phyloP scores from a whole-genome alignment of 2,888 invertebrate species.

The Clepsis dumicolana region DNA sequence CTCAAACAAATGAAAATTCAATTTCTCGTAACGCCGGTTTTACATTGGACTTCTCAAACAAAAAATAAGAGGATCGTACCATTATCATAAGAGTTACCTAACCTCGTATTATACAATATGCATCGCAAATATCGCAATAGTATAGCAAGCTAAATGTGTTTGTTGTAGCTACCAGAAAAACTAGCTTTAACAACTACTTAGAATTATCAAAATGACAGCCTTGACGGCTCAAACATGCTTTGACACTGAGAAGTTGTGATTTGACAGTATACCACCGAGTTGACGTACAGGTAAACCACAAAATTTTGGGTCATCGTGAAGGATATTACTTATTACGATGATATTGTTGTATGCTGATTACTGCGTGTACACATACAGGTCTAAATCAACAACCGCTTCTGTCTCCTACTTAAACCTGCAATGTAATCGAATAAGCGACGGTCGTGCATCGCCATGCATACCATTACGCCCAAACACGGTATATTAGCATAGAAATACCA shows the following conservation, averaged over 20 bases:
- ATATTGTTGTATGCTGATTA: too few relatives aligned
- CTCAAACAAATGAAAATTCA: not conserved
- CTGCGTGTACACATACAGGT: not conserved
- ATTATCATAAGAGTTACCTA: conserved; percentile 33
- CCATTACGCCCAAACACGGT: conserved; percentile 62
- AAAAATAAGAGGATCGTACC: conserved; percentile 21
- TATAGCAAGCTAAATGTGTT: conserved; percentile 37
- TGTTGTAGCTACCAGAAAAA: conserved; percentile 41
- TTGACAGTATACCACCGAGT: not conserved
- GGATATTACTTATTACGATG: not conserved
- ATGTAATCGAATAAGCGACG: conserved; percentile 52
- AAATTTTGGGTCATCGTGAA: not conserved
- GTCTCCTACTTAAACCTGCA: conserved; percentile 33
- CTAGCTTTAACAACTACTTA: conserved; percentile 8
- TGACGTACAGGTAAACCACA: not conserved
- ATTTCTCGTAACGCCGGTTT: not conserved
- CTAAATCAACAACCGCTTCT: conserved; percentile 7
- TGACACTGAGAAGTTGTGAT: not conserved
- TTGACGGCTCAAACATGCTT: conserved; percentile 1
- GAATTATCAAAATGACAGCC: conserved; percentile 12
- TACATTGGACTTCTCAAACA: not conserved
- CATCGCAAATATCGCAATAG: conserved; percentile 46
- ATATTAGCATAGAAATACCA: conserved; percentile 65
- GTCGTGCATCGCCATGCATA: conserved; percentile 60
- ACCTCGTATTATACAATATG: conserved; percentile 39